Percentiles rank a stretch among this genome's conserved stretches.
These are phyloP conservation scores for Drosophila infuscata DNA, from an alignment of 2,888 invertebrate genomes.

Conservation along the genomic window DNA sequence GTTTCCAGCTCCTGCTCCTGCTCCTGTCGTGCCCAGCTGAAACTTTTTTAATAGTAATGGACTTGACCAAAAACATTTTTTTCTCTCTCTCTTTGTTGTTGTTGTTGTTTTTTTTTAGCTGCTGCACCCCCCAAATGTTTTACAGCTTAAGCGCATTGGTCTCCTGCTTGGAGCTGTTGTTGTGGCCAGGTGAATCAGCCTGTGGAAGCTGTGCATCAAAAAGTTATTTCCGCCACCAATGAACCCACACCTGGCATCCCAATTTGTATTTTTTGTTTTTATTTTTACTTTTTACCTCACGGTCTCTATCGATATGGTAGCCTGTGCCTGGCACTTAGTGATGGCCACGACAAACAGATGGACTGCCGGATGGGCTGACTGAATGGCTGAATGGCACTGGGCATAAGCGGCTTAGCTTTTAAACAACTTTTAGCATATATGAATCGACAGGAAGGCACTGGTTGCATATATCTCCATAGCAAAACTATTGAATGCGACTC, in stretches of 20 bases:
- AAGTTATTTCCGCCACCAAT: slow-evolving; percentile 80
- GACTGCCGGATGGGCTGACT: slow-evolving; percentile 28
- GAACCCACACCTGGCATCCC: slow-evolving; percentile 57
- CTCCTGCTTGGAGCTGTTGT: slow-evolving; percentile 53
- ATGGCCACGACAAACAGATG: slow-evolving; percentile 27
- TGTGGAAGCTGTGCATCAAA: slow-evolving; percentile 68
- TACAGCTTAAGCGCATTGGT: slow-evolving; percentile 74
- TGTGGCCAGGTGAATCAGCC: slow-evolving; percentile 73
- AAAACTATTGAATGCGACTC: slow-evolving; percentile 34
- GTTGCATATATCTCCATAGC: slow-evolving; percentile 10
- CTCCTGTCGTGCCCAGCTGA: slow-evolving; percentile 35
- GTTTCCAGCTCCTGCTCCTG: slow-evolving; percentile 36
- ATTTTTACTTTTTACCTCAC: background rate
- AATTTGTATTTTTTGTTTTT: slow-evolving; percentile 25
- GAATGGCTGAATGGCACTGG: slow-evolving; percentile 24
- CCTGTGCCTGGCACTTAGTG: slow-evolving; percentile 62
- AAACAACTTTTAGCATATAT: slow-evolving; percentile 58
- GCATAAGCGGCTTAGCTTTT: slow-evolving; percentile 75
- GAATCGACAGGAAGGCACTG: slow-evolving; percentile 31
- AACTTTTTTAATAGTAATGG: slow-evolving; percentile 81
- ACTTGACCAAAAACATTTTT: slow-evolving; percentile 61
- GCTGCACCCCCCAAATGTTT: slow-evolving; percentile 51
- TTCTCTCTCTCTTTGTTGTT: slow-evolving; percentile 18
- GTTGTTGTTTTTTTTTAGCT: slow-evolving; percentile 19
- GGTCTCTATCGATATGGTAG: slow-evolving; percentile 56